A percentile compares a stretch with the other conserved stretches of the same genome.
These are phyloP conservation scores for Micromesistius poutassou DNA, from an alignment of 2,797 vertebrate genomes.

Conservation along the genomic window DNA sequence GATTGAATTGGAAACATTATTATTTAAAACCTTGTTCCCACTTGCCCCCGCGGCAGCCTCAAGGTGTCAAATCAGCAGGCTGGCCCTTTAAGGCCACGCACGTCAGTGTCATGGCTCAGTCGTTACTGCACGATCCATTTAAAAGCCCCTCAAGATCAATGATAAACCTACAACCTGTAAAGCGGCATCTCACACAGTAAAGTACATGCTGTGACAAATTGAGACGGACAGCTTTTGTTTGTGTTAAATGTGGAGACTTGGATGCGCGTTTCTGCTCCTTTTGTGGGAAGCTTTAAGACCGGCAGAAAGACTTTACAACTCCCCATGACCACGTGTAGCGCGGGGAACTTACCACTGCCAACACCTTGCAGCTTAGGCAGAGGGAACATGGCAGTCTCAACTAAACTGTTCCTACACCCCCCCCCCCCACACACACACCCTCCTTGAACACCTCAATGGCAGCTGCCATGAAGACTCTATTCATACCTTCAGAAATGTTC, in stretches of 20 bases:
- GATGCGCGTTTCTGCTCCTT: not conserved
- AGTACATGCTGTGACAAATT: not conserved
- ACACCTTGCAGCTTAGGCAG: not conserved
- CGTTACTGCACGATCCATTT: not conserved
- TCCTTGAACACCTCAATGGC: not conserved
- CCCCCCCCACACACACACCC: not conserved
- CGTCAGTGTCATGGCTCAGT: not conserved
- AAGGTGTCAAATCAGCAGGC: not conserved
- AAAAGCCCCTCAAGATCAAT: not conserved
- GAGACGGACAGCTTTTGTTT: not conserved
- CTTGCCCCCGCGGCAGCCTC: not conserved
- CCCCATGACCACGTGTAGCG: not conserved
- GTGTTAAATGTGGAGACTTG: not conserved
- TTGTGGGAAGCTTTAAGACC: not conserved
- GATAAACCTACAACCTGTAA: not conserved
- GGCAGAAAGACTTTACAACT: not conserved
- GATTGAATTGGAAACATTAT: not conserved
- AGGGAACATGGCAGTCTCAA: not conserved
- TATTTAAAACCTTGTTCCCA: not conserved
- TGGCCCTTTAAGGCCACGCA: not conserved
- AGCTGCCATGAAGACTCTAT: not conserved
- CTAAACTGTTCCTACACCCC: not conserved
- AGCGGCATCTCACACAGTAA: not conserved
- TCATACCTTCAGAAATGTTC: not conserved
- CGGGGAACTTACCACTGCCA: not conserved